A percentile compares a stretch with the other conserved stretches of the same genome.
Conservation (phyloP, 2,797 vertebrate species). For the Mionectes olivaceus region DNA sequence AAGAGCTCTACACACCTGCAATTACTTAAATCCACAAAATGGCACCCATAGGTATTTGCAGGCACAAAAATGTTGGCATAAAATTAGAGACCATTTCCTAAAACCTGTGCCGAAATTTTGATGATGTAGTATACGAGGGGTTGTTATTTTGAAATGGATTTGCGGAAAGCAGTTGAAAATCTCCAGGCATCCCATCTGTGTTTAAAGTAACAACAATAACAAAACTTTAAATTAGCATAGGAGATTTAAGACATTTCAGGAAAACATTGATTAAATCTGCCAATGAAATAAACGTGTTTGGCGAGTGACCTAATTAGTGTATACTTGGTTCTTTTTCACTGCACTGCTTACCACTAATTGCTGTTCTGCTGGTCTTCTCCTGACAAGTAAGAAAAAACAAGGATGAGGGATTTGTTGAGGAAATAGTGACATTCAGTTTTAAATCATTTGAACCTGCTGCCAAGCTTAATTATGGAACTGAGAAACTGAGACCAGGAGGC, state of each 20-base stretch:
- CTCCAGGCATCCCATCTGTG: conserved; percentile 70
- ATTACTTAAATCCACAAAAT: conserved; percentile 45
- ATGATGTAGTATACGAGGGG: conserved; percentile 17
- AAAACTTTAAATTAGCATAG: conserved; percentile 76
- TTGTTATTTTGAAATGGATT: conserved; percentile 69
- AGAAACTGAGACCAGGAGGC: conserved; percentile 50
- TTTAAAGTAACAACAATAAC: conserved; percentile 74
- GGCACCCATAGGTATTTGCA: conserved; percentile 40
- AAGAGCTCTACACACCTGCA: conserved; percentile 36
- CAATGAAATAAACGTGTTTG: conserved; percentile 74
- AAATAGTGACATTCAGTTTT: conserved; percentile 78
- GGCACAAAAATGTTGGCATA: conserved; percentile 37
- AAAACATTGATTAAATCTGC: conserved; percentile 80
- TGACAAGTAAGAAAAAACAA: conserved; percentile 76
- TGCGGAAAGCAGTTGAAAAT: conserved; percentile 67
- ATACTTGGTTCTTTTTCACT: conserved; percentile 75
- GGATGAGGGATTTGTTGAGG: conserved; percentile 73
- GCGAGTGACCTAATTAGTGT: conserved; percentile 80
- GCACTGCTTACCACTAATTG: conserved; percentile 78
- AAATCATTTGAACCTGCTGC: conserved; percentile 78
- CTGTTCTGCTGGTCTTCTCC: conserved; percentile 74
- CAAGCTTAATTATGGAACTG: conserved; percentile 74
- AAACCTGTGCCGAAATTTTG: conserved; percentile 48
- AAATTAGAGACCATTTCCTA: conserved; percentile 60
- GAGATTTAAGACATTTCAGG: conserved; percentile 77